Evolutionary conservation across 2,888 invertebrate genomes (phyloP), one percentile per base, ranked within the genome.

Genomic region (Nomada fabriciana): DNA sequence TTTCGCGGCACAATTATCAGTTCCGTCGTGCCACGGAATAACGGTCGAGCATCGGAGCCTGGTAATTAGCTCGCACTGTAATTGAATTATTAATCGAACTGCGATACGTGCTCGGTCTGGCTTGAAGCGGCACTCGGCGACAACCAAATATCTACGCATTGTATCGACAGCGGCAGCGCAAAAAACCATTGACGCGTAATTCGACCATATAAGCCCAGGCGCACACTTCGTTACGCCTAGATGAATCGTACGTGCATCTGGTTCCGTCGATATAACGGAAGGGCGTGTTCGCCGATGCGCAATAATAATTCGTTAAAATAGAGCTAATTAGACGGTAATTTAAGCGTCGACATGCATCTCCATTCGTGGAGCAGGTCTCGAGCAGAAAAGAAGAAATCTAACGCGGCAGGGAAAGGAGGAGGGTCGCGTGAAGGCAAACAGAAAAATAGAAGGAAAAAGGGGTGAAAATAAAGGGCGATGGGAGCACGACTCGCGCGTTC

Each of bases 71-170:
- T 67, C 13, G 78, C 77, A 59, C 67, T 80, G 78, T 77, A 85
- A 86, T 86, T 85, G 79, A 84, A 87, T 86, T 87, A 86, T 85
- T 87, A 86, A 87, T 87, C 85, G 74, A 86, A 87, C 80, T 77
- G 82, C 83, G 76, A 83, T 74, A 55, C 78, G 78, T 59, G 76
- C 50, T 53, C 80, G 59, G 65, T 60, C 57, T 65, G 55, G 68
- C 75, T 73, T 57, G 65, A 60, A 75, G 20, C 72, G 36, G 36
- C 2, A 60, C 65, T 20, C 50, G 50, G 57, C 47, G 68, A 65
- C 71, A 9, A 43, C 20, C 75, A 71, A 86, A 81, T 84, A 84
- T 76, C 80, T 69, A 71, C 76, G 72, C 76, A 63, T 77, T 74
- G 76, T 76, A 74, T 81, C 78, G 84, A 59, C 75, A 73, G 53